Conservation (phyloP, 2,113 vertebrate genomes). For the Verasper variegatus region DNA sequence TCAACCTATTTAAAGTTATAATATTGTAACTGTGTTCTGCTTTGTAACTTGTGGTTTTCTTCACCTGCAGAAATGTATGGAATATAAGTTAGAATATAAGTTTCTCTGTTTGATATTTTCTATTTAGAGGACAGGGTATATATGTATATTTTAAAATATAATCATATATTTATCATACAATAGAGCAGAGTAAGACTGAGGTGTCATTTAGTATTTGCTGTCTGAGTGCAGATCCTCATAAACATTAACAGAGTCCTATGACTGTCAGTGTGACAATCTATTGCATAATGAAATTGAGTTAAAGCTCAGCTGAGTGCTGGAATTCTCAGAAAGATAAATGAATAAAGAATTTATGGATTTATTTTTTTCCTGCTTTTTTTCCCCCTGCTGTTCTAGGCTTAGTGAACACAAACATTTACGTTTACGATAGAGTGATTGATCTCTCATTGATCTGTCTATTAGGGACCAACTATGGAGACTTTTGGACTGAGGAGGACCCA, state of each 20-base stretch:
- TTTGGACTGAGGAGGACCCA: slow-evolving; percentile 75
- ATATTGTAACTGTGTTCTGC: not conserved
- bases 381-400: not conserved
- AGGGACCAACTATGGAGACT: slow-evolving; percentile 66
- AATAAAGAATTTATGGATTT: not conserved
- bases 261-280: slow-evolving; percentile 53
- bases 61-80: not conserved
- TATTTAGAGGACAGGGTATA: not conserved
- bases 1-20: not conserved
- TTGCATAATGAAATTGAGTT: slow-evolving; percentile 34
- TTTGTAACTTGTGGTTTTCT: not conserved
- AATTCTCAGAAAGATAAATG: not conserved
- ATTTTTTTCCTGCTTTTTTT: not conserved
- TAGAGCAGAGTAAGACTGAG: not conserved
- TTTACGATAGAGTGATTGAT: not conserved
- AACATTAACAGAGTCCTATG: slow-evolving; percentile 83
- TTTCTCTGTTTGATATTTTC: not conserved
- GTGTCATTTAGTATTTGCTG: not conserved
- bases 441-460: not conserved
- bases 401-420: not conserved
- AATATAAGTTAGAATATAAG: not conserved
- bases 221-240: slow-evolving; percentile 29
- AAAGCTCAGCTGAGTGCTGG: slow-evolving; percentile 6
- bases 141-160: not conserved
- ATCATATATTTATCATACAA: not conserved